These are phyloP conservation scores for Drosophila kanekoi DNA, from an alignment of 2,888 invertebrate genomes.

Conservation along the genomic window DNA sequence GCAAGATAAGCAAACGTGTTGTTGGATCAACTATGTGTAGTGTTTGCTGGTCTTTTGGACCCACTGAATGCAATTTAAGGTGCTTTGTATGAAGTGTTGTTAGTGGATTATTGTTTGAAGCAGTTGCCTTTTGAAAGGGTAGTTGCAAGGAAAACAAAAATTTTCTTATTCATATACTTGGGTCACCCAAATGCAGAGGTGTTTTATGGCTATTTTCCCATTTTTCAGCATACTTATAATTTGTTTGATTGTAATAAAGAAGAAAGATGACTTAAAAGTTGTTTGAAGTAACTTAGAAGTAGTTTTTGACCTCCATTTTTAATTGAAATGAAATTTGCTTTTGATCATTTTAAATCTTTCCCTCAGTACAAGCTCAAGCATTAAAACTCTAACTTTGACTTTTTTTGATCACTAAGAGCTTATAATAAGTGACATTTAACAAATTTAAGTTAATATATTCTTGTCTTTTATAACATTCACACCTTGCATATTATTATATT, in stretches of 20 bases:
- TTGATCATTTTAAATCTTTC: too few relatives aligned
- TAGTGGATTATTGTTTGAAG: constrained; percentile 35
- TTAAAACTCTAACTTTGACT: too few relatives aligned
- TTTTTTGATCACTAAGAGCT: too few relatives aligned
- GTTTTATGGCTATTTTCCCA: background rate
- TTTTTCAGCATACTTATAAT: background rate
- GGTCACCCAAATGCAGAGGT: background rate
- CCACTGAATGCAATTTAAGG: constrained; percentile 32
- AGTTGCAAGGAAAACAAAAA: background rate
- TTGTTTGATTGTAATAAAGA: background rate
- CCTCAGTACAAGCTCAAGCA: too few relatives aligned
- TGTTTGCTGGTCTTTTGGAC: constrained; percentile 48
- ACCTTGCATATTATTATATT: too few relatives aligned
- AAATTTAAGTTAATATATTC: too few relatives aligned
- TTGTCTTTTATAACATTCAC: too few relatives aligned
- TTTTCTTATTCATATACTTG: background rate
- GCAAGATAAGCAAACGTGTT: constrained; percentile 65
- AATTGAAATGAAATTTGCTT: too few relatives aligned
- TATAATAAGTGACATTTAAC: too few relatives aligned
- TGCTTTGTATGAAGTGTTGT: constrained; percentile 42
- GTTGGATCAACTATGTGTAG: constrained; percentile 46
- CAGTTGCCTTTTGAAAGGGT: constrained; percentile 8
- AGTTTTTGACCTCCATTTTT: too few relatives aligned
- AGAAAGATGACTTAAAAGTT: too few relatives aligned
- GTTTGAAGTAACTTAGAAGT: too few relatives aligned